phyloP scores from a whole-genome alignment of 2,888 invertebrate species.

The Amblyteles armatorius region DNA sequence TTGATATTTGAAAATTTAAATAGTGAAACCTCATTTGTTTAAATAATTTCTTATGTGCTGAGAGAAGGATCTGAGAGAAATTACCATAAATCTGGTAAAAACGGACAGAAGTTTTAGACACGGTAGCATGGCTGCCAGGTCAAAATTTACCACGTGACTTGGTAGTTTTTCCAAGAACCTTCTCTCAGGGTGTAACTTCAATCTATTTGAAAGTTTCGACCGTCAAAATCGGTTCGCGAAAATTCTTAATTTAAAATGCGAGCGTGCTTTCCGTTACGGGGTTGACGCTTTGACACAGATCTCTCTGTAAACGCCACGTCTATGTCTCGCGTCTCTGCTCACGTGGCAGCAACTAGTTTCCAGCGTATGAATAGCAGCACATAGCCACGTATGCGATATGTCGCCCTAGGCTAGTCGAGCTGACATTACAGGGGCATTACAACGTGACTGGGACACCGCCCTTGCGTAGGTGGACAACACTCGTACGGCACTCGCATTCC shows the following conservation, averaged over 20 bases:
- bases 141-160: too few relatives aligned
- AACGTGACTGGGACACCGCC: constrained; percentile 15
- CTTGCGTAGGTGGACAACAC: constrained; percentile 4
- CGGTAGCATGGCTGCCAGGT: too few relatives aligned
- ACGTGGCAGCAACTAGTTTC: constrained; percentile 42
- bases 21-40: too few relatives aligned
- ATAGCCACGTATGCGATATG: constrained; percentile 51
- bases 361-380: constrained; percentile 44
- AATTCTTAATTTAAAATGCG: background rate
- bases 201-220: background rate
- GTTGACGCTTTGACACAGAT: background rate
- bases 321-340: background rate
- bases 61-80: too few relatives aligned
- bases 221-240: background rate
- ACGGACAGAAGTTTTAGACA: background rate
- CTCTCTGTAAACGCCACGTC: constrained; percentile 24
- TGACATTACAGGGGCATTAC: constrained; percentile 42
- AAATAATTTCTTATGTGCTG: background rate
- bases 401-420: constrained; percentile 35
- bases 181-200: background rate
- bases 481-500: background rate
- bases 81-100: too few relatives aligned
- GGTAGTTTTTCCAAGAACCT: background rate
- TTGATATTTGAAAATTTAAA: background rate
- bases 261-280: background rate